phyloP scores from a whole-genome alignment of 2,113 vertebrate species.

The Daphoenositta chrysoptera region DNA sequence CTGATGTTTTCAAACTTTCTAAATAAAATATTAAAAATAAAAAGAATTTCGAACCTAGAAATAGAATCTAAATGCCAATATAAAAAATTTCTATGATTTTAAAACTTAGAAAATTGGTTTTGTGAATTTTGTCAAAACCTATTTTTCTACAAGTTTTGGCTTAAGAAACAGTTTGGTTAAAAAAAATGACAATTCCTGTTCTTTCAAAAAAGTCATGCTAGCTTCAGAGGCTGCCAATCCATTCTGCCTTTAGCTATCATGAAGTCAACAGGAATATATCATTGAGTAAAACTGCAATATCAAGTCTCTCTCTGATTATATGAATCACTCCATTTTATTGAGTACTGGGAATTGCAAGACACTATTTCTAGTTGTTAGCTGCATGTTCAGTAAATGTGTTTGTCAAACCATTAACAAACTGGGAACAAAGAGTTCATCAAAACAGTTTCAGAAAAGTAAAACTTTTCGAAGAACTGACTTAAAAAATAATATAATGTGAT shows the following conservation, averaged over 20 bases:
- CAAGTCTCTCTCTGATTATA: not conserved
- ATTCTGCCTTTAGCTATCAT: not conserved
- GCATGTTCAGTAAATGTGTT: not conserved
- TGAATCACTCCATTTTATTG: not conserved
- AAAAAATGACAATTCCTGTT: not conserved
- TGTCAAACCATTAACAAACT: not conserved
- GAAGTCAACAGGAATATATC: not conserved
- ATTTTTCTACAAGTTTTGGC: not conserved
- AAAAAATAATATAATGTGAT: not conserved
- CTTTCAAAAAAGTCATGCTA: not conserved
- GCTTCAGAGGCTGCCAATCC: not conserved
- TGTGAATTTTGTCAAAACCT: not conserved
- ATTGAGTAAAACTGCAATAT: not conserved
- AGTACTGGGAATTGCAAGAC: not conserved
- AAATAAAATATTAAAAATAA: not conserved
- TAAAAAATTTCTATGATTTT: not conserved
- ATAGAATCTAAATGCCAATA: not conserved
- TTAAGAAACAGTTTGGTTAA: not conserved
- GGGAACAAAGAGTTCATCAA: not conserved
- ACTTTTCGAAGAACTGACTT: not conserved
- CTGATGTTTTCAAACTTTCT: not conserved
- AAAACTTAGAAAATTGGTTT: not conserved
- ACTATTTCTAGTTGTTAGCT: not conserved
- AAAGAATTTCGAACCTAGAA: not conserved
- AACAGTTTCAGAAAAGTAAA: not conserved